Evolutionary conservation across 2,888 invertebrate species (phyloP), one percentile per base, ranked within the genome.

Genomic region (Erannis defoliaria): DNA sequence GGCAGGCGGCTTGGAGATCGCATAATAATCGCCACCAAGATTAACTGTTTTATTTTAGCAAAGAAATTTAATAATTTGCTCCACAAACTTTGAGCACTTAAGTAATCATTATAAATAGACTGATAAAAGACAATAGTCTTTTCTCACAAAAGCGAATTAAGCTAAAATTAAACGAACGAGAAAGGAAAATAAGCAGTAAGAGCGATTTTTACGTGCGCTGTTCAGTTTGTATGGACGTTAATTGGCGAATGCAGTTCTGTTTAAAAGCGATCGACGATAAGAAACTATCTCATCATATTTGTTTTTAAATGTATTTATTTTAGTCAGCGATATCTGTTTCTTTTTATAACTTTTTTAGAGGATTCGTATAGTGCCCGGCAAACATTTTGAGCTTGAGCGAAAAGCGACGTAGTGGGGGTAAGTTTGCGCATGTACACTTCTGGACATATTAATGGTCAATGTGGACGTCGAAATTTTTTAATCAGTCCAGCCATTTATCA

Each of bases 221-320:
- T 58, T 51, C 43, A 56, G 57, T 54, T 43, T 55, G 59, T 62
- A 67, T 58, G 26, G 64, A 64, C 67, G 58, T 62, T 66, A 70
- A 68, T 70, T 70, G 70, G 66, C 59, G 60, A 60, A 37, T 37
- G 45, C 19, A 29, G 45, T 45, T 45, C 45, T 55, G 18, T 16
- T 3, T 26, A 19, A 40, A 2, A 40, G 5, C 1, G 3, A 2
- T 40, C 1, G 10, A 40, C 5, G 19, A 5, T 12, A 0, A 40
- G 19, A 40, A 16, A 16, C n/a, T 16, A 33, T 12, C 12, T 4
- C 5, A 23, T 23, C 5, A 23, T 5, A 23, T 2, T 35, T 5
- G 4, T 14, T n/a, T 35, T n/a, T n/a, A 5, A 29, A 29, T 9
- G 1, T 9, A 29, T 29, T 29, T 1, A 29, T 29, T 29, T 29